Conservation (phyloP, 2,888 invertebrate genomes). For the Thecocarcelia acutangulata region DNA sequence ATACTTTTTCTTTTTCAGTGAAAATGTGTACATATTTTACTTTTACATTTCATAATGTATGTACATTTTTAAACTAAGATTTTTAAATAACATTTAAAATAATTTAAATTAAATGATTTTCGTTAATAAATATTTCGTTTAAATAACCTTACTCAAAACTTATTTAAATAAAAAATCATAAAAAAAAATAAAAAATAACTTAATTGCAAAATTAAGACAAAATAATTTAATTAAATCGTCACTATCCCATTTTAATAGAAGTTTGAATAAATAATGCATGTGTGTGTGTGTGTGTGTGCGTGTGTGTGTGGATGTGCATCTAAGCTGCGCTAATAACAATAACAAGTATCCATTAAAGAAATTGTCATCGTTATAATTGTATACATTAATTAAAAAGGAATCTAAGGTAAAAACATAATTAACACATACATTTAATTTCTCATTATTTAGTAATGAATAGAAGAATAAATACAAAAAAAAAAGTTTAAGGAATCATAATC, state of each 20-base stretch:
- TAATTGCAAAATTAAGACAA: conserved; percentile 35
- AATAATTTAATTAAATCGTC: conserved; percentile 26
- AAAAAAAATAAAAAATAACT: conserved; percentile 18
- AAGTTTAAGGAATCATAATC: conserved; percentile 49
- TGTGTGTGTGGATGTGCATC: conserved; percentile 56
- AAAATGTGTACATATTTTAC: conserved; percentile 61
- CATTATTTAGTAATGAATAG: conserved; percentile 63
- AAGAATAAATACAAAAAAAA: conserved; percentile 42
- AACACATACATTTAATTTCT: conserved; percentile 32
- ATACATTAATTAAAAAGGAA: conserved; percentile 40
- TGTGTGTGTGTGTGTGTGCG: conserved; percentile 50
- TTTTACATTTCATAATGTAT: conserved; percentile 57
- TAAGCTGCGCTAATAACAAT: conserved; percentile 54
- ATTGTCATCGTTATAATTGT: conserved; percentile 60
- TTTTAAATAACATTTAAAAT: conserved; percentile 30
- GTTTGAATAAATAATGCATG: conserved; percentile 36
- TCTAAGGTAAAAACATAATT: conserved; percentile 35
- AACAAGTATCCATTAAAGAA: conserved; percentile 28
- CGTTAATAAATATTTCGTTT: conserved; percentile 68
- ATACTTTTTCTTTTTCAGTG: conserved; percentile 32
- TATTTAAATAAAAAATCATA: conserved; percentile 37
- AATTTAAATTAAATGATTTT: conserved; percentile 58
- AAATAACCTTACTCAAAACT: conserved; percentile 60
- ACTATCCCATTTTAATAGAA: conserved; percentile 39
- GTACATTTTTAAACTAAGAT: conserved; percentile 29